These are phyloP conservation scores for Arrhopalites spinosus DNA, from an alignment of 2,888 invertebrate genomes.

Conservation along the genomic window DNA sequence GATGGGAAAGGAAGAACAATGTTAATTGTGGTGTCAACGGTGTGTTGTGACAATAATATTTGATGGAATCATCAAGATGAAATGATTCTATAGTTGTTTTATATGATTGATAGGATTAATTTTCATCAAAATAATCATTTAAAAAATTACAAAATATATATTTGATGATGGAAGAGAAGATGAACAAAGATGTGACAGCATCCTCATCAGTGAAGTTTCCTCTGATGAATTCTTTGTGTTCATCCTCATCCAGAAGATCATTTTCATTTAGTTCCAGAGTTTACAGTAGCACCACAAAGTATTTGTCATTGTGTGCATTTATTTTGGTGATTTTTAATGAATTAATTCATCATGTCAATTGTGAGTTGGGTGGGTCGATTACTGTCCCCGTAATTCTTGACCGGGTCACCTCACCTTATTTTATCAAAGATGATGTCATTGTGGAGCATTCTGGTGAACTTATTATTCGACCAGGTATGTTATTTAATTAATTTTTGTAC, in stretches of 20 bases:
- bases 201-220: not conserved
- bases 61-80: too few relatives aligned
- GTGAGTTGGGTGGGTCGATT: conserved; percentile 48
- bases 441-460: conserved; percentile 79
- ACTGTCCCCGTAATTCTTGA: conserved; percentile 50
- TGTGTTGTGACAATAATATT: too few relatives aligned
- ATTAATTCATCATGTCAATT: not conserved
- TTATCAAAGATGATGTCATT: conserved; percentile 77
- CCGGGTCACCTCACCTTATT: conserved; percentile 67
- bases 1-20: too few relatives aligned
- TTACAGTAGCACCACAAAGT: not conserved
- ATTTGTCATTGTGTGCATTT: not conserved
- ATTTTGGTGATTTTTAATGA: not conserved
- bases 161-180: not conserved
- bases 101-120: too few relatives aligned
- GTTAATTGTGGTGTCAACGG: too few relatives aligned
- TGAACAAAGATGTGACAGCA: not conserved
- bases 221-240: too few relatives aligned
- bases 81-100: too few relatives aligned
- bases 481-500: too few relatives aligned
- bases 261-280: too few relatives aligned
- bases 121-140: too few relatives aligned
- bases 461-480: too few relatives aligned
- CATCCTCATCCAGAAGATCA: not conserved
- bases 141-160: not conserved